Conservation (phyloP, 2,888 invertebrate genomes). For the Cosmorhoe ocellata region DNA sequence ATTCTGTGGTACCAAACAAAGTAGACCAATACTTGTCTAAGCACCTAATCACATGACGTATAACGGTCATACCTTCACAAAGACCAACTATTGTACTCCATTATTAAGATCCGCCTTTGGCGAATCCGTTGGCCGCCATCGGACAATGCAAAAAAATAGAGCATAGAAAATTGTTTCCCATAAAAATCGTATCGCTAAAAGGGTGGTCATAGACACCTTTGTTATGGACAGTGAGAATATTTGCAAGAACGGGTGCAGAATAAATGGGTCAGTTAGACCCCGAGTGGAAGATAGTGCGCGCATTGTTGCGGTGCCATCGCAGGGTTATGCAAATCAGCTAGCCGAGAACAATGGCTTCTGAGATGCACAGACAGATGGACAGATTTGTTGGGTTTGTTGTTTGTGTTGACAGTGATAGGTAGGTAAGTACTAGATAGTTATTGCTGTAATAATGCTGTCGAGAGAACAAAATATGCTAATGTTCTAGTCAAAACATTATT, state of each 20-base stretch:
- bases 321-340: slow-evolving; percentile 72
- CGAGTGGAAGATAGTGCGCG: slow-evolving; percentile 51
- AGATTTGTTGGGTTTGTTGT: slow-evolving; percentile 34
- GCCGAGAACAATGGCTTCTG: slow-evolving; percentile 55
- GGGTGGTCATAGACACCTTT: slow-evolving; percentile 63
- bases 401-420: slow-evolving; percentile 35
- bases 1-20: slow-evolving; percentile 21
- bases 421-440: slow-evolving; percentile 11
- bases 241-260: slow-evolving; percentile 63
- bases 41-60: slow-evolving; percentile 42
- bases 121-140: slow-evolving; percentile 61
- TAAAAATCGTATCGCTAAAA: slow-evolving; percentile 73
- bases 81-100: slow-evolving; percentile 57
- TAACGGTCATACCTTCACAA: slow-evolving; percentile 66
- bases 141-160: slow-evolving; percentile 81
- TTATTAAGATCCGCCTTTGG: slow-evolving; percentile 73
- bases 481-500: no score
- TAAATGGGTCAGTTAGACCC: slow-evolving; percentile 74
- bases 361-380: slow-evolving; percentile 44
- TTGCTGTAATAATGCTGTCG: slow-evolving; percentile 13
- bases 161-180: slow-evolving; percentile 76
- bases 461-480: not conserved
- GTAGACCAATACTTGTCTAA: slow-evolving; percentile 24
- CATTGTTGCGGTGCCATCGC: slow-evolving; percentile 61
- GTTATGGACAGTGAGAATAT: slow-evolving; percentile 77